Evolutionary conservation across 1,140 invertebrate species (phyloP), one percentile per base, ranked within the genome.

Genomic region (Drosophila guanche): DNA sequence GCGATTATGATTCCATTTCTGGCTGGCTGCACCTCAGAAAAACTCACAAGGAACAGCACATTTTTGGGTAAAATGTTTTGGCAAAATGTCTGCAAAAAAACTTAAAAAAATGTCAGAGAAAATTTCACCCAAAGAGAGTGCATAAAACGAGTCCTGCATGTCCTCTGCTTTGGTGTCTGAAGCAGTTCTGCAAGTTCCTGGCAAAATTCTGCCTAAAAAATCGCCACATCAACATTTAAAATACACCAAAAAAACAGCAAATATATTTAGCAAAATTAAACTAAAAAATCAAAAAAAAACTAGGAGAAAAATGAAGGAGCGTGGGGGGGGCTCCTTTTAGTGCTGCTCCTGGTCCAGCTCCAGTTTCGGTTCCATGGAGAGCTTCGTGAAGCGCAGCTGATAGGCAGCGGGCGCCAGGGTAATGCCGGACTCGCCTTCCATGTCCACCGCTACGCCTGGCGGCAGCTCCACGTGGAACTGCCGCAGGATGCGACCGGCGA

Each of bases 401-500:
- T 94, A 93, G 2, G 91, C 76, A 40, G 94, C 94, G 1, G 96
- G 96, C 0, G 94, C 90, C 20, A 96, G 89, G 1, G 96, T 96
- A 3, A 97, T 94, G 14, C 96, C 96, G 68, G 94, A 94, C 14
- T 93, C 93, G 7, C 95, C 95, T 25, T 92, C 91, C 79, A 95
- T 92, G 53, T 76, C 59, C 47, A 84, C 37, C 3, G 27, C 20
- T 7, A 48, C 6, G 0, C 1, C 53, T 5, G 14, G 10, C 2
- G 92, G 75, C 25, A 93, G 23, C 1, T 90, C 85, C 37, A 95
- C 33, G 12, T 91, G 88, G 79, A 95, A 96, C 7, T 92, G 92
- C 5, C 95, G 93, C 1, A 98, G 67, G 10, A 97, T 92, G 16
- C 93, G 92, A 0, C 94, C 92, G 47, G 93, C 91, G 90, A 94